These are phyloP conservation scores for Trogon surrucura DNA, from an alignment of 2,113 vertebrate genomes.

Conservation along the genomic window DNA sequence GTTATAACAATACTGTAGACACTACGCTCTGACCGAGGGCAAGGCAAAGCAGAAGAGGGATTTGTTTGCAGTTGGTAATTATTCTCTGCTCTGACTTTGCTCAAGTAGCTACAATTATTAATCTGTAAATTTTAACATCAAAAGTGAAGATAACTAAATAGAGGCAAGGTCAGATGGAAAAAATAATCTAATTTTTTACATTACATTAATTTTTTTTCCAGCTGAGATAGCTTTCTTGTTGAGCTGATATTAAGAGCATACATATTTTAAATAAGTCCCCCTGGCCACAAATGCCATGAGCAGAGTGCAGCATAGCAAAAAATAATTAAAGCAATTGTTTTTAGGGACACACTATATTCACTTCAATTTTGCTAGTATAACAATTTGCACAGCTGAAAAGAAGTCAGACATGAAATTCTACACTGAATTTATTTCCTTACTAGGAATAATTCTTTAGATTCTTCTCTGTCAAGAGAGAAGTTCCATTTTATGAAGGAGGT, in stretches of 20 bases:
- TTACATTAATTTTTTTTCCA: neutral
- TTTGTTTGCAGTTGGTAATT: neutral
- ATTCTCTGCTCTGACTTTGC: neutral
- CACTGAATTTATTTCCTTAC: neutral
- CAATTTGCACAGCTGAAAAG: neutral
- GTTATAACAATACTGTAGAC: neutral
- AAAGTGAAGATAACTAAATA: slow-evolving; percentile 27
- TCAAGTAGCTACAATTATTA: slow-evolving; percentile 18
- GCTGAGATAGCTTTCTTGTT: neutral
- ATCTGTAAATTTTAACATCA: slow-evolving; percentile 24
- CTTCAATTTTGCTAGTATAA: neutral
- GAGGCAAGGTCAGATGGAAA: neutral
- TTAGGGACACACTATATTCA: neutral
- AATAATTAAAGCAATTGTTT: slow-evolving; percentile 47
- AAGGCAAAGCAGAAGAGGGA: neutral
- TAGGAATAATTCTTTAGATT: neutral
- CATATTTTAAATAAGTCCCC: slow-evolving; percentile 12
- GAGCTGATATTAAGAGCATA: neutral
- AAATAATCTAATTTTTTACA: slow-evolving; percentile 2
- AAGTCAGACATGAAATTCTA: neutral
- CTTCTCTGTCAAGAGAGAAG: neutral
- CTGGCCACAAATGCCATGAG: neutral
- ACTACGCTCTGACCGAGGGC: fast-evolving
- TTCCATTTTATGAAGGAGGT: neutral
- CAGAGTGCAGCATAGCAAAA: neutral